A percentile compares a stretch with the other conserved stretches of the same genome.
These are phyloP conservation scores for Chloroceryle amazona DNA, from an alignment of 2,797 vertebrate species.

Conservation along the genomic window DNA sequence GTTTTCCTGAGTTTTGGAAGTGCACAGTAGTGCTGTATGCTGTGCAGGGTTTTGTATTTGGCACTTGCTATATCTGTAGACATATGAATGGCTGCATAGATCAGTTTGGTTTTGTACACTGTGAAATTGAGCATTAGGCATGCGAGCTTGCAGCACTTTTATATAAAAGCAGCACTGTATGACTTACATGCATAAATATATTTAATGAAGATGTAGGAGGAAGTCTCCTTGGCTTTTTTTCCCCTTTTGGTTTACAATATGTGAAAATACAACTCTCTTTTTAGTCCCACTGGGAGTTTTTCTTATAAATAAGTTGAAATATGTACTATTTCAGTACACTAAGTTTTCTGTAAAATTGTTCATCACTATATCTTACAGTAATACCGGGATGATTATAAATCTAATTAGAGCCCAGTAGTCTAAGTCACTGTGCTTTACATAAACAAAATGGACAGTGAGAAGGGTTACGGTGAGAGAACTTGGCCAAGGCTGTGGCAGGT, in stretches of 20 bases:
- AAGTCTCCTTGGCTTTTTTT: background rate
- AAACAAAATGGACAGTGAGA: background rate
- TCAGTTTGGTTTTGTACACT: background rate
- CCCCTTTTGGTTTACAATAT: background rate
- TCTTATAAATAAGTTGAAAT: background rate
- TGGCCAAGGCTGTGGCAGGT: background rate
- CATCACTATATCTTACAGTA: background rate
- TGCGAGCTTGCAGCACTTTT: background rate
- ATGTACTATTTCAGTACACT: background rate
- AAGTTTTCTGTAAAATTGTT: background rate
- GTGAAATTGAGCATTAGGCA: background rate
- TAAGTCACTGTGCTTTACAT: background rate
- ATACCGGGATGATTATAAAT: background rate
- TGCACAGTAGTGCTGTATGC: background rate
- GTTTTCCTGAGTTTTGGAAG: background rate
- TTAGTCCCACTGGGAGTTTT: background rate
- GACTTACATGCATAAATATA: background rate
- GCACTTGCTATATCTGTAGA: background rate
- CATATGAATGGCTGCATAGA: constrained; percentile 3
- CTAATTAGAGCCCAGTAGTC: background rate
- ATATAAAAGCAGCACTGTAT: constrained; percentile 27
- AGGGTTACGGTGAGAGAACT: background rate
- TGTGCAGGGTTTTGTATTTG: background rate
- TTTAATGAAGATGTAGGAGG: constrained; percentile 40
- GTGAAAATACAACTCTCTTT: background rate